phyloP scores from a whole-genome alignment of 2,113 vertebrate genomes.

The Cheirogaleus medius region DNA sequence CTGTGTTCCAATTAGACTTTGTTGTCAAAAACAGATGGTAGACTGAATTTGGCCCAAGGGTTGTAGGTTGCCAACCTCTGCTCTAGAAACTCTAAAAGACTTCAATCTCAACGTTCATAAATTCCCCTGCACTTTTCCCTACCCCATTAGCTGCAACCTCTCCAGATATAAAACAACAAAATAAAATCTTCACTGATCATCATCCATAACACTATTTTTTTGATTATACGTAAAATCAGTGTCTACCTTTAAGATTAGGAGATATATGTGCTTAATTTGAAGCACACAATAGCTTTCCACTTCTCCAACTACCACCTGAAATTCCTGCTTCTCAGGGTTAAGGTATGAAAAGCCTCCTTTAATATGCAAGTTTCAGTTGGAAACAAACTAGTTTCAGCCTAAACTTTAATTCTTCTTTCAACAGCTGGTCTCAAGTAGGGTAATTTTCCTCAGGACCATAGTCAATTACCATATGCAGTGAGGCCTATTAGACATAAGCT shows the following conservation, averaged over 20 bases:
- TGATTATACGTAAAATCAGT: neutral
- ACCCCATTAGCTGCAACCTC: neutral
- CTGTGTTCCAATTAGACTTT: neutral
- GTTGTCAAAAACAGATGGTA: constrained; percentile 5
- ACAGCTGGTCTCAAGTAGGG: neutral
- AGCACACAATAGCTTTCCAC: neutral
- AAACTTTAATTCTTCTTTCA: constrained; percentile 38
- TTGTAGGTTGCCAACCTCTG: neutral
- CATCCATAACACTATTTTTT: neutral
- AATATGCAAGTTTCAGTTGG: neutral
- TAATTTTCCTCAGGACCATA: neutral
- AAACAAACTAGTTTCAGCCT: constrained; percentile 23
- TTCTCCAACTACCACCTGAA: neutral
- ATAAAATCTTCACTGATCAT: neutral
- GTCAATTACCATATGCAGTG: constrained; percentile 9
- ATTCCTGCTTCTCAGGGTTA: neutral
- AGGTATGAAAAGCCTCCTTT: neutral
- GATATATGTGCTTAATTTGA: neutral
- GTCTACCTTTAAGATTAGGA: neutral
- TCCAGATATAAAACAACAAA: constrained; percentile 35
- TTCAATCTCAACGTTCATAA: neutral
- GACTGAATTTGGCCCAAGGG: neutral
- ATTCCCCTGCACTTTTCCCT: neutral
- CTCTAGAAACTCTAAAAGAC: neutral
- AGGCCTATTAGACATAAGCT: neutral